These are phyloP conservation scores for Drosophila histrio DNA, from an alignment of 2,888 invertebrate genomes.

Conservation along the genomic window DNA sequence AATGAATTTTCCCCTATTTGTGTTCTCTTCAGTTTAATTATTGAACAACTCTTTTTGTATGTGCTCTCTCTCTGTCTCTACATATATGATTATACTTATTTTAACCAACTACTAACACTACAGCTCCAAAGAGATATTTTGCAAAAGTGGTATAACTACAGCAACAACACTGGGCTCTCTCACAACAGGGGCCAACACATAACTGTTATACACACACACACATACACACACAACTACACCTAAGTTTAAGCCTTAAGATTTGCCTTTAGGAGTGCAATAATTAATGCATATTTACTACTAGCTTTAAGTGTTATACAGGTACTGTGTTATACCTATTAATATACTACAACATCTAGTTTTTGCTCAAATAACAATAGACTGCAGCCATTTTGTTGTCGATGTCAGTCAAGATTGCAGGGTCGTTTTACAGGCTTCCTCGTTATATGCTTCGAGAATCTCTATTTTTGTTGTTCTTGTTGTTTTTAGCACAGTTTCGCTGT, in stretches of 20 bases:
- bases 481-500: constrained; percentile 60
- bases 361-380: not conserved
- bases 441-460: constrained; percentile 83
- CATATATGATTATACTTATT: constrained; percentile 48
- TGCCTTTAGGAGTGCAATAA: constrained; percentile 14
- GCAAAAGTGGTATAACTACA: constrained; percentile 24
- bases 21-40: constrained; percentile 43
- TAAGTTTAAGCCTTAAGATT: constrained; percentile 47
- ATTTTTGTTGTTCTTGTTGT: constrained; percentile 81
- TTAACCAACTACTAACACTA: constrained; percentile 72
- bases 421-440: constrained; percentile 60
- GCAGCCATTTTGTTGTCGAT: constrained; percentile 4
- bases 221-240: constrained; percentile 39
- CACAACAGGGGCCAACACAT: constrained; percentile 12
- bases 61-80: constrained; percentile 37
- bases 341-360: constrained; percentile 13
- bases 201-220: constrained; percentile 41
- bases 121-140: constrained; percentile 43
- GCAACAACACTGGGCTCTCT: constrained; percentile 21
- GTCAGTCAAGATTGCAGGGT: constrained; percentile 26
- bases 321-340: constrained; percentile 17
- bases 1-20: constrained; percentile 22
- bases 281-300: constrained; percentile 11
- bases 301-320: constrained; percentile 38
- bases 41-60: constrained; percentile 47